These are phyloP conservation scores for Aphaenogaster ashmeadi DNA, from an alignment of 1,140 invertebrate genomes.

Conservation along the genomic window DNA sequence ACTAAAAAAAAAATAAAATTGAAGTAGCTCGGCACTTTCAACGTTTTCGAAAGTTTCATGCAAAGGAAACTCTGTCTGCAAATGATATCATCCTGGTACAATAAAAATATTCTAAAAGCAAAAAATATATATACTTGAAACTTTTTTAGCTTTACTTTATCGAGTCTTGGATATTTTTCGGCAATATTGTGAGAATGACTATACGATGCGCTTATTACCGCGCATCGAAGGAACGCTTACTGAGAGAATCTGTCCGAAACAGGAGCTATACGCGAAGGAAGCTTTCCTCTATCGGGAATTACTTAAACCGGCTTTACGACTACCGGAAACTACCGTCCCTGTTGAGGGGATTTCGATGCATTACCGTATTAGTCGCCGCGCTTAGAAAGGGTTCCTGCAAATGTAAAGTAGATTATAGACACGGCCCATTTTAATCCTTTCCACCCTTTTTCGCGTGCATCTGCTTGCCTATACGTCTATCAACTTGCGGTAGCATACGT, in stretches of 20 bases:
- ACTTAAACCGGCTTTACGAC: constrained; percentile 87
- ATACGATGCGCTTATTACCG: constrained; percentile 25
- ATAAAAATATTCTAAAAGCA: background rate
- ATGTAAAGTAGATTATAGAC: constrained; percentile 85
- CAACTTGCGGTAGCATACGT: background rate
- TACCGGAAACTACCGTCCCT: constrained; percentile 82
- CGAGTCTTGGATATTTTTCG: constrained; percentile 11
- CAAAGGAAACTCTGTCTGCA: background rate
- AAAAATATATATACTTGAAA: background rate
- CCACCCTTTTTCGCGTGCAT: constrained; percentile 66
- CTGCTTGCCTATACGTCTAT: constrained; percentile 39
- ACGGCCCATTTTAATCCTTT: constrained; percentile 82
- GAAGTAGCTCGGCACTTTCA: background rate
- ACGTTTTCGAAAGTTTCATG: background rate
- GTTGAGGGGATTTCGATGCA: constrained; percentile 85
- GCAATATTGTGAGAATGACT: background rate
- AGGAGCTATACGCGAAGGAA: constrained; percentile 63
- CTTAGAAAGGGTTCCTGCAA: constrained; percentile 85
- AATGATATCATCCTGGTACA: background rate
- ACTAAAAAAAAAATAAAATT: background rate
- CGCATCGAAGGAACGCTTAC: constrained; percentile 25
- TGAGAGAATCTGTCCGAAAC: constrained; percentile 52
- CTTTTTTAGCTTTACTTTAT: background rate
- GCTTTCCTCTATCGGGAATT: constrained; percentile 85
- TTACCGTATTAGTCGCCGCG: constrained; percentile 86